These are phyloP conservation scores for Heliconius sara DNA, from an alignment of 2,888 invertebrate genomes.

Conservation along the genomic window DNA sequence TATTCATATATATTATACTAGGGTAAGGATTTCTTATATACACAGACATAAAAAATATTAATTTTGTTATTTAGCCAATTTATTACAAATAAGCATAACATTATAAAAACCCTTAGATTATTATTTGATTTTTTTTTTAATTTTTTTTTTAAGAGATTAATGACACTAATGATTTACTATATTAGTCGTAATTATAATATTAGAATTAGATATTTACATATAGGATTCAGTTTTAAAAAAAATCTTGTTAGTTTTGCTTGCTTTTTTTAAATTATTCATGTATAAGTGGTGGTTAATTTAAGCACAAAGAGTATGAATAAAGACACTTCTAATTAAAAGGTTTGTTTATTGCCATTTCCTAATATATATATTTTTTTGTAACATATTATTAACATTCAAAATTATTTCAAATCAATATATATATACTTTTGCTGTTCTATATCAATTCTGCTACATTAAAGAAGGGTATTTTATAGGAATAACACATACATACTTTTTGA, in stretches of 20 bases:
- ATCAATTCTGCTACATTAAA: too few relatives aligned
- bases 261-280: slow-evolving; percentile 23
- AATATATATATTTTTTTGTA: background rate
- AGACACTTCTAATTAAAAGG: background rate
- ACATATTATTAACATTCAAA: too few relatives aligned
- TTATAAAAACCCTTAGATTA: background rate
- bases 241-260: background rate
- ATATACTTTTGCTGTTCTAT: too few relatives aligned
- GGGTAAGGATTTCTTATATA: slow-evolving; percentile 7
- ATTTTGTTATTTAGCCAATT: slow-evolving; percentile 16
- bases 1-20: slow-evolving; percentile 4
- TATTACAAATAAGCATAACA: background rate
- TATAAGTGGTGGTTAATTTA: slow-evolving; percentile 17
- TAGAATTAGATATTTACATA: background rate
- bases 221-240: background rate
- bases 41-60: slow-evolving; percentile 6
- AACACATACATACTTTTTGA: too few relatives aligned
- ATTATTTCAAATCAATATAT: background rate
- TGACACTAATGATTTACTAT: slow-evolving; percentile 11
- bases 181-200: background rate
- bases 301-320: slow-evolving; percentile 26
- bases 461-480: too few relatives aligned
- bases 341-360: background rate
- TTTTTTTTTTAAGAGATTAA: background rate
- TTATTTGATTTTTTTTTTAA: background rate